phyloP scores from a whole-genome alignment of 2,113 vertebrate species.

The Rhinopomastus cyanomelas region DNA sequence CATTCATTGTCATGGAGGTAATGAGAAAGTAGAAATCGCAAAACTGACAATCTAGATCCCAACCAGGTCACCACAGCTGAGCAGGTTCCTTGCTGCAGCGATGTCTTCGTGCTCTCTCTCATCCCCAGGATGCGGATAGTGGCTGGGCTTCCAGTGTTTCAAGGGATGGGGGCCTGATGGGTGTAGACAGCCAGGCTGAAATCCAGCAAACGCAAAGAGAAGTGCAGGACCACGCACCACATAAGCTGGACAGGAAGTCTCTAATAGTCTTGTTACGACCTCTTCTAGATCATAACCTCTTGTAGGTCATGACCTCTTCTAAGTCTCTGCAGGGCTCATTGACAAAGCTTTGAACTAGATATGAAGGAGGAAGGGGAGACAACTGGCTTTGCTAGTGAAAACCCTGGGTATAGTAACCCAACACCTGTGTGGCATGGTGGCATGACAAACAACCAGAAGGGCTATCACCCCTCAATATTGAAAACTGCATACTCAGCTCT shows the following conservation, averaged over 20 bases:
- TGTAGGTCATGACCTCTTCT: too few species aligned
- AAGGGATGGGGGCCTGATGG: not conserved
- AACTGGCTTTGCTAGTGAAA: too few species aligned
- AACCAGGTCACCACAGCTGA: not conserved
- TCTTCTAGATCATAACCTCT: too few species aligned
- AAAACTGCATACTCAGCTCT: too few species aligned
- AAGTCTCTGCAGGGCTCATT: too few species aligned
- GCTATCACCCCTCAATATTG: too few species aligned
- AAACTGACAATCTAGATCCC: not conserved
- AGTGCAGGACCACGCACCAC: accelerated
- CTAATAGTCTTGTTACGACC: not conserved
- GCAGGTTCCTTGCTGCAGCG: not conserved
- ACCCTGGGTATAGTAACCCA: too few species aligned
- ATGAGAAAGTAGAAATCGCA: not conserved
- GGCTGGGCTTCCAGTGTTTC: not conserved
- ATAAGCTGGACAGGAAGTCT: not conserved
- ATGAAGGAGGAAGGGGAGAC: too few species aligned
- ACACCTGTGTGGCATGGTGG: too few species aligned
- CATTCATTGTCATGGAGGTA: not conserved
- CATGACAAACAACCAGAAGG: too few species aligned
- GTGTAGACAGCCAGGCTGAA: not conserved
- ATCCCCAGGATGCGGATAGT: not conserved
- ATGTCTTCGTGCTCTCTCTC: not conserved
- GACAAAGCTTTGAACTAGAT: too few species aligned
- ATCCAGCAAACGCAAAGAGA: accelerated